Evolutionary conservation across 2,888 invertebrate genomes (phyloP), one percentile per base, ranked within the genome.

Genomic region (Lepidocyrtinus sp.): DNA sequence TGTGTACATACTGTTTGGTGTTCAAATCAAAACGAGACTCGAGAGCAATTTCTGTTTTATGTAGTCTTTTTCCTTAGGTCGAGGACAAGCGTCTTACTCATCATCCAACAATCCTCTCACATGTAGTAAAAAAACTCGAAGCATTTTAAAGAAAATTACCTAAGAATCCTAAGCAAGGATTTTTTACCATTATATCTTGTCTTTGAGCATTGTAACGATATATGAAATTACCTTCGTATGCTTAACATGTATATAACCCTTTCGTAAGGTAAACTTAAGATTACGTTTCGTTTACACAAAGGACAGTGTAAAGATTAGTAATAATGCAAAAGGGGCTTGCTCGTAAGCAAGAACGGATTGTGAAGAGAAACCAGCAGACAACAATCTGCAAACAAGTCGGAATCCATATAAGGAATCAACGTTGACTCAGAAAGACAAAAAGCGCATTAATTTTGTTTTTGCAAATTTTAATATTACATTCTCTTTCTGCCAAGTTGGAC

Each of bases 401-500:
- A 5, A 26, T 21, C 25, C 24, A 26, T 3, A 72, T 27, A 78
- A 72, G 72, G 65, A 77, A 77, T 77, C 50, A 72, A 72, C 71
- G 67, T 72, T 46, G 76, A 62, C 55, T 55, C 22, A 26, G 19
- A 17, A 65, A 36, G 25, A 19, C 36, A 64, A n/a, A 64, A 17
- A 27, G 64, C 15, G 25, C 22, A 64, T 64, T 24, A 26, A 64
- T 15, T 64, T 64, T 64, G 25, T 2, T 19, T 26, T 59, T 69
- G 25, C 19, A 7, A 65, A 17, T 19, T 64, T 36, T 69, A 50
- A 69, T 55, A 71, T 71, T 68, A 69, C 76, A 76, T 70, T 76
- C 76, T 76, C 76, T 76, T 76, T 76, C 70, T 76, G 76, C 64
- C 64, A 70, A 76, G 70, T 76, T 70, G 68, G 69, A 74, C 74